Evolutionary conservation across 2,888 invertebrate genomes (phyloP).

Genomic region (Gortyna flavago): DNA sequence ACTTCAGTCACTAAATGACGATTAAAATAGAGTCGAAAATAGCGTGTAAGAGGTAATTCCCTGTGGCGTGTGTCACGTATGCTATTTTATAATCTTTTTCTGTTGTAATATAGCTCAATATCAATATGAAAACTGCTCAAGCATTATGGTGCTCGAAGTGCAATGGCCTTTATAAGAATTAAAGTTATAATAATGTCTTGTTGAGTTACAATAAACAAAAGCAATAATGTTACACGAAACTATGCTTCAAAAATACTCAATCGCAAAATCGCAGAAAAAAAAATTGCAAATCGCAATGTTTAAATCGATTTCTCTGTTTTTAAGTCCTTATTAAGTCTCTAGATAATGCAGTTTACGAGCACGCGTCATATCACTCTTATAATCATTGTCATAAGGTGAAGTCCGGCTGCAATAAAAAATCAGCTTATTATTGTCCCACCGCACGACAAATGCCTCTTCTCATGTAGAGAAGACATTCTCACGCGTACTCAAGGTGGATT

Average conservation of each 20-base stretch:
- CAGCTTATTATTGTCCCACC: no score
- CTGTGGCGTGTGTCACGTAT: not conserved
- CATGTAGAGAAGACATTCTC: no score
- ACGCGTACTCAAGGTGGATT: no score
- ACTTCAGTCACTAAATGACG: slow-evolving; percentile 14
- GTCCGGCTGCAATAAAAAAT: no score
- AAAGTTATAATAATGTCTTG: slow-evolving; percentile 11
- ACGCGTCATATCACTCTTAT: no score
- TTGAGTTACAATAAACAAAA: slow-evolving; percentile 17
- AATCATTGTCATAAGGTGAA: no score
- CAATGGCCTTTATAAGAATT: not conserved
- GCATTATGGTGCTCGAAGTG: not conserved
- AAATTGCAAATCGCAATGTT: no score
- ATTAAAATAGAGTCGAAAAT: slow-evolving; percentile 9
- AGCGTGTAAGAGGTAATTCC: not conserved
- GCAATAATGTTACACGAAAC: not conserved
- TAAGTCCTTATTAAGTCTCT: not conserved
- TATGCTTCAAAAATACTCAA: not conserved
- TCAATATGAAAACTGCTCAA: slow-evolving; percentile 1
- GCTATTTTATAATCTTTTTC: slow-evolving; percentile 14
- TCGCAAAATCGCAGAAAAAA: no score
- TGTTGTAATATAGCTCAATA: slow-evolving; percentile 13
- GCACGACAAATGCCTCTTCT: no score
- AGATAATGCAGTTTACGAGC: not conserved
- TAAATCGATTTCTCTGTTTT: not conserved